Evolutionary conservation across 2,888 invertebrate species (phyloP).

Genomic region (Plusia festucae): DNA sequence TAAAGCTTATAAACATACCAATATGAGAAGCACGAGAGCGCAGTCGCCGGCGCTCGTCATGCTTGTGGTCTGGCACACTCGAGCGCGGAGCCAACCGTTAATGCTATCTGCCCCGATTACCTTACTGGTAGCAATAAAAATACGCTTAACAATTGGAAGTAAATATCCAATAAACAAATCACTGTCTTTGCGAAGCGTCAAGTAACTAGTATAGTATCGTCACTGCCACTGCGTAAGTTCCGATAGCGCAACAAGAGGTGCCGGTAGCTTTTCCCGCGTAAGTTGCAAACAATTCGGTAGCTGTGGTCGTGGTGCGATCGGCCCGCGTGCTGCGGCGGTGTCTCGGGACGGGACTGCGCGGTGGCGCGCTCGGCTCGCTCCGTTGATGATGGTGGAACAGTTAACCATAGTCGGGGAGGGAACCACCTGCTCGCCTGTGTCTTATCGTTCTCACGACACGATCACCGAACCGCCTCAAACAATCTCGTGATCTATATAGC

Average conservation of each 20-base stretch:
- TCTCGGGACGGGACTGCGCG: constrained; percentile 81
- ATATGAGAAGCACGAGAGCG: constrained; percentile 81
- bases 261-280: constrained; percentile 61
- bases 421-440: constrained; percentile 82
- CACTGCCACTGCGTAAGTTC: constrained; percentile 63
- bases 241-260: constrained; percentile 48
- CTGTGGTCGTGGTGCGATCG: constrained; percentile 52
- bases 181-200: constrained; percentile 49
- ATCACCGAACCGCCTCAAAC: constrained; percentile 78
- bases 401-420: constrained; percentile 84
- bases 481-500: constrained; percentile 86
- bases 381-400: constrained; percentile 83
- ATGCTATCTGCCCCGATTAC: constrained; percentile 89
- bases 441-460: constrained; percentile 87
- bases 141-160: constrained; percentile 57
- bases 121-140: constrained; percentile 79
- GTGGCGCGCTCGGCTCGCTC: constrained; percentile 75
- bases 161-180: constrained; percentile 52
- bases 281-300: constrained; percentile 55
- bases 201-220: constrained; percentile 49
- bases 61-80: constrained; percentile 88
- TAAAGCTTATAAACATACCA: constrained; percentile 73
- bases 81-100: constrained; percentile 89
- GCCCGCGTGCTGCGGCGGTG: constrained; percentile 80
- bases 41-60: constrained; percentile 86